A percentile compares a stretch with the other conserved stretches of the same genome.
Conservation (phyloP, 1,140 invertebrate genomes). For the Neodiprion lecontei region DNA sequence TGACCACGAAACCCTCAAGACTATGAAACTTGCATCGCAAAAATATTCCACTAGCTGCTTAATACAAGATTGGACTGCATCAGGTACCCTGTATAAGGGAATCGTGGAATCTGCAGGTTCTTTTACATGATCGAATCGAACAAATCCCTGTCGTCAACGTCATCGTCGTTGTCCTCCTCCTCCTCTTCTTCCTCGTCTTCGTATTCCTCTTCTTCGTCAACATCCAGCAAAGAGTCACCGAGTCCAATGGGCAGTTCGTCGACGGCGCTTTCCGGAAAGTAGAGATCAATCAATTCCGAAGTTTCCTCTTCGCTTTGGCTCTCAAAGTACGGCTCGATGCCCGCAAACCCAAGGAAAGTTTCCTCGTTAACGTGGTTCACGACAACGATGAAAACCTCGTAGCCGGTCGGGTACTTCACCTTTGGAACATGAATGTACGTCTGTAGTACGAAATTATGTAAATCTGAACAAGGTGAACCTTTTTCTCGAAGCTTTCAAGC, state of each 20-base stretch:
- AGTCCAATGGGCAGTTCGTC: conserved; percentile 28
- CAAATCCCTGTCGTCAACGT: conserved; percentile 13
- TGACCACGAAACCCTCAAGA: too few relatives aligned
- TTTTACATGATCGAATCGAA: background rate
- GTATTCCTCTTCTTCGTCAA: conserved; percentile 18
- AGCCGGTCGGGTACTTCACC: conserved; percentile 43
- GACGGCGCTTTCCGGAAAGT: conserved; percentile 39
- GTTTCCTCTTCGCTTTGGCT: conserved; percentile 41
- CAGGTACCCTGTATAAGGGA: too few relatives aligned
- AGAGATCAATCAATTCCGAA: conserved; percentile 36
- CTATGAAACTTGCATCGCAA: too few relatives aligned
- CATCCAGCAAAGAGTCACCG: background rate
- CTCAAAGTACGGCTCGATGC: conserved; percentile 44
- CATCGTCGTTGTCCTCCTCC: conserved; percentile 28
- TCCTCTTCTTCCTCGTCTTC: conserved; percentile 22
- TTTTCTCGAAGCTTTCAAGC: conserved; percentile 42
- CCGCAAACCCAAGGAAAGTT: conserved; percentile 47
- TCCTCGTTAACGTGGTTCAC: conserved; percentile 42
- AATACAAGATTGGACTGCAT: too few relatives aligned
- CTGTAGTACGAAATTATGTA: background rate
- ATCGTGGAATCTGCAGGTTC: too few relatives aligned
- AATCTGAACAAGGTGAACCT: conserved; percentile 33
- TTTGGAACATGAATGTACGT: conserved; percentile 17
- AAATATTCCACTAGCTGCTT: too few relatives aligned
- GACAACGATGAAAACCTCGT: conserved; percentile 46